Evolutionary conservation across 2,888 invertebrate species (phyloP).

Genomic region (Zygogramma bicolorata): DNA sequence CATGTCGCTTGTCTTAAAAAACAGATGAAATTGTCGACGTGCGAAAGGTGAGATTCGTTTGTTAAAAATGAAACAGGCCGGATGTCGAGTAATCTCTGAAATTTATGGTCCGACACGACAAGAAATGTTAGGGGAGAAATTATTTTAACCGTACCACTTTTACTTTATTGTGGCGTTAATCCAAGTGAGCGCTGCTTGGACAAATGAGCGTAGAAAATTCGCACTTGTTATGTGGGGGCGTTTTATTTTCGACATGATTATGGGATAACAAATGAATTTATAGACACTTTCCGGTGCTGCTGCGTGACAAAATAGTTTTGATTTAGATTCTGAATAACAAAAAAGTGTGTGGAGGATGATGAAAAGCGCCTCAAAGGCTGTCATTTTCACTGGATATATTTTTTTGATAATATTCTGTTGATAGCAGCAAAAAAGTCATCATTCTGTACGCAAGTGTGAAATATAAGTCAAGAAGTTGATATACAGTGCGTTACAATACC

Average conservation of each 20-base stretch:
- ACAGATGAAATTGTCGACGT: constrained; percentile 46
- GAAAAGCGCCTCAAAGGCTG: neutral
- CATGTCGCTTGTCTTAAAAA: constrained; percentile 42
- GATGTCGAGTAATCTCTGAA: constrained; percentile 46
- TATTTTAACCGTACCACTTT: constrained; percentile 30
- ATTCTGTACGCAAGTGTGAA: too few relatives aligned
- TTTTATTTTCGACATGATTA: neutral
- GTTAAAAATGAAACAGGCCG: constrained; percentile 44
- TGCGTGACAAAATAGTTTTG: neutral
- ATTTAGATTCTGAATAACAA: neutral
- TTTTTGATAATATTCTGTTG: neutral
- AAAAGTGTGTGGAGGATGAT: neutral
- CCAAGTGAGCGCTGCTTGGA: neutral
- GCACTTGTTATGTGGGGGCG: neutral
- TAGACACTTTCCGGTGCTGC: neutral
- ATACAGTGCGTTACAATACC: too few relatives aligned
- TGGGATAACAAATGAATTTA: neutral
- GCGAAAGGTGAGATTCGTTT: constrained; percentile 50
- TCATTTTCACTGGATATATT: neutral
- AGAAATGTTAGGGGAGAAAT: constrained; percentile 29
- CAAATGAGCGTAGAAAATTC: neutral
- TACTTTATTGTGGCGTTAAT: constrained; percentile 13
- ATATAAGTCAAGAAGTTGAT: too few relatives aligned
- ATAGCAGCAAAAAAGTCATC: too few relatives aligned
- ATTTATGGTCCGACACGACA: constrained; percentile 41